Evolutionary conservation across 2,888 invertebrate species (phyloP).

Genomic region (Drosophila conformis): DNA sequence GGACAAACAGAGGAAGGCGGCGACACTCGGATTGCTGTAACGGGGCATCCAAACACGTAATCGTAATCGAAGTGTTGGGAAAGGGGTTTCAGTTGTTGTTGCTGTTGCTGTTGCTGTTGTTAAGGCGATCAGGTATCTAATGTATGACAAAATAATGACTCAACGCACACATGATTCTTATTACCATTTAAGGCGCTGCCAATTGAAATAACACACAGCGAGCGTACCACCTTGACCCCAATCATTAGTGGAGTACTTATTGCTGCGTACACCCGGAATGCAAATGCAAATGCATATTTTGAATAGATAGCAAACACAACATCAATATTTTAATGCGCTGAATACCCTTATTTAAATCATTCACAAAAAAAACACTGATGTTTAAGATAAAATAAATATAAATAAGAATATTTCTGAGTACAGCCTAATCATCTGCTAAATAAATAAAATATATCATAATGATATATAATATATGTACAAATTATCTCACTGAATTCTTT

Average conservation of each 20-base stretch:
- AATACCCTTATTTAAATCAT: not conserved
- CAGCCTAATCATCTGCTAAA: not conserved
- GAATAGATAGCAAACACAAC: slow-evolving; percentile 1
- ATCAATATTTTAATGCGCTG: not conserved
- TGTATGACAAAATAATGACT: slow-evolving; percentile 33
- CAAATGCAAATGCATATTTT: slow-evolving; percentile 13
- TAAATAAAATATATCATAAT: not conserved
- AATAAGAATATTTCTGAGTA: not conserved
- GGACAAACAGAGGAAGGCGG: slow-evolving; percentile 28
- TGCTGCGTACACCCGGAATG: slow-evolving; percentile 21
- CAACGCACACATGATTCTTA: slow-evolving; percentile 43
- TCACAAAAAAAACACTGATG: not conserved
- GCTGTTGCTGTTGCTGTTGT: not conserved
- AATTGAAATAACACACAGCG: slow-evolving; percentile 22
- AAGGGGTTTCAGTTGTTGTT: slow-evolving; percentile 5
- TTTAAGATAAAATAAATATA: not conserved
- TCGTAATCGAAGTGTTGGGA: slow-evolving; percentile 10
- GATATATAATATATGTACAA: not conserved
- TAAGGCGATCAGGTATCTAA: slow-evolving; percentile 28
- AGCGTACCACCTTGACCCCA: slow-evolving; percentile 44
- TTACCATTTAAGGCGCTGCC: slow-evolving; percentile 39
- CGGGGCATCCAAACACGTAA: slow-evolving; percentile 50
- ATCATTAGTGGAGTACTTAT: not conserved
- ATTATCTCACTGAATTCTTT: not conserved
- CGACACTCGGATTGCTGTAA: slow-evolving; percentile 43